Base-by-base conservation (phyloP, 2,113 vertebrate species). In the Papio anubis region DNA sequence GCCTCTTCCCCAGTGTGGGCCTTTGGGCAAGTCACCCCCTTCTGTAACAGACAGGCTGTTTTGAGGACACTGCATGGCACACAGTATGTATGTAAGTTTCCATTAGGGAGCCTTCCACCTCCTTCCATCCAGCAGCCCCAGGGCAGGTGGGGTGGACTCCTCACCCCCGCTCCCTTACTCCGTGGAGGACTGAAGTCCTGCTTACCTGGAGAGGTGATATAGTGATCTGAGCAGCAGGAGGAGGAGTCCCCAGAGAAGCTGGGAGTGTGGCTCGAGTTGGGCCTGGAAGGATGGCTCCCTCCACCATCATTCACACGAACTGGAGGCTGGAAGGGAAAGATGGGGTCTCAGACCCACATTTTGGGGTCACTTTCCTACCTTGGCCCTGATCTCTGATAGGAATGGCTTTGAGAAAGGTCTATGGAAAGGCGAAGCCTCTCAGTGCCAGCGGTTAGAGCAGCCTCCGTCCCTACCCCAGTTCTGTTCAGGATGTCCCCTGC, bases 191-290 rank as follows among this genome's bases (percentile, higher is more conserved):
- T 3, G 78, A 27, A 30, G 61, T 21, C 35, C 85, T 21, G 0
- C 75, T 98, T 98, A 99, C 99, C 99, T 98, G 99, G 98, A 40
- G 99, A 99, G 13, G 99, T 98, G 91, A 98, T 94, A 17, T 99
- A 99, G 84, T 99, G 98, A 94, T 99, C 99, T 0, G 98, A 98
- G 90, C 75, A 82, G 52, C 94, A 95, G n/a, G 94, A 98, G 18
- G 97, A 93, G 12, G 99, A 99, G 92, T 99, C 99, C 70, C 99
- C 99, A 0, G 99, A 99, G 86, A 98, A 81, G 93, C 98, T 97
- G 94, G 98, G 94, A 18, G 99, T 98, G 92, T 99, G 98, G 35
- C 99, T 72, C 0, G 99, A 99, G 27, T 99, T 99, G 3, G 99
- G 98, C 73, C 98, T 98, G 0, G 21, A 45, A 8, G 7, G 98